Percentiles rank a stretch among this genome's conserved stretches.
phyloP scores from a whole-genome alignment of 2,888 invertebrate genomes.

The Tachina grossa region DNA sequence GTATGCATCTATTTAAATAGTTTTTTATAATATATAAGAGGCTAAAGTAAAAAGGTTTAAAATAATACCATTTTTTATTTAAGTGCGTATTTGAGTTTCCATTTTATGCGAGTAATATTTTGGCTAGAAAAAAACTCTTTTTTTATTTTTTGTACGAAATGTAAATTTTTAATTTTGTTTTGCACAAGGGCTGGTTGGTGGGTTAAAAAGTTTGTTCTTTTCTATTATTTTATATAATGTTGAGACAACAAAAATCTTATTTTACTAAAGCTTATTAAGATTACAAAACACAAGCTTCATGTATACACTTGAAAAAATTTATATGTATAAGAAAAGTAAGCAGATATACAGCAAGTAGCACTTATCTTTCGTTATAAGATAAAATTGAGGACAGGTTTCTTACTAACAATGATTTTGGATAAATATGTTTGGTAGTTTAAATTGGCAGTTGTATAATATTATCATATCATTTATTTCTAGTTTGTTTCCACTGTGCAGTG shows the following conservation, averaged over 20 bases:
- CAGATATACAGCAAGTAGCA: neutral
- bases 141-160: conserved; percentile 36
- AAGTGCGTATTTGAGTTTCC: conserved; percentile 42
- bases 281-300: conserved; percentile 26
- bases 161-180: conserved; percentile 40
- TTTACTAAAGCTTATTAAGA: conserved; percentile 67
- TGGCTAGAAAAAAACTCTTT: conserved; percentile 4
- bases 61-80: conserved; percentile 58
- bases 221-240: conserved; percentile 53
- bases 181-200: conserved; percentile 57
- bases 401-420: too few relatives aligned
- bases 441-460: too few relatives aligned
- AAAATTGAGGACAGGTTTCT: too few relatives aligned
- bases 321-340: neutral
- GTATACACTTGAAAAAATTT: conserved; percentile 17
- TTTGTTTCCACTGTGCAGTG: neutral
- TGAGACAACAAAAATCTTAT: conserved; percentile 61
- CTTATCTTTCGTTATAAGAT: too few relatives aligned
- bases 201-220: conserved; percentile 51
- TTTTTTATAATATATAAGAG: conserved; percentile 4
- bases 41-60: conserved; percentile 53
- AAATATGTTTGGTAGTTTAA: too few relatives aligned
- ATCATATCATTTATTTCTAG: neutral
- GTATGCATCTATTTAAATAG: conserved; percentile 27
- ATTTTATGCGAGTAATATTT: conserved; percentile 48